These are phyloP conservation scores for Pristionchus exspectatus DNA, from an alignment of 2,888 invertebrate species.

Conservation along the genomic window DNA sequence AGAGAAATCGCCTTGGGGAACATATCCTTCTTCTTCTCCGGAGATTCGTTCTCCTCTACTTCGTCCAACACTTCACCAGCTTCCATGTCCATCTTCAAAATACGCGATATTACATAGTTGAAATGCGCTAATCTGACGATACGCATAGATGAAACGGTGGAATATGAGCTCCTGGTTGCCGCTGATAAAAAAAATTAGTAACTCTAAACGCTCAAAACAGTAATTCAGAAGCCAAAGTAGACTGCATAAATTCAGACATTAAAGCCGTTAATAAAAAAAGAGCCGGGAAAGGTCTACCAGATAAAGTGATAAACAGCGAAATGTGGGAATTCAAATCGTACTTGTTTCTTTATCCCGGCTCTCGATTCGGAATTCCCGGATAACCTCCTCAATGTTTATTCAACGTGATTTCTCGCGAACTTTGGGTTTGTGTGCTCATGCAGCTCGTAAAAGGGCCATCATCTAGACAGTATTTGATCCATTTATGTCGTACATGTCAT, in stretches of 20 bases:
- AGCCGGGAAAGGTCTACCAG: no score
- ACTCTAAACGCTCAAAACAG: not conserved
- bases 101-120: not conserved
- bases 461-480: not conserved
- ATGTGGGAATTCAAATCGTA: not conserved
- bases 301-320: no score
- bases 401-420: constrained; percentile 17
- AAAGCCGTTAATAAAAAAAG: no score
- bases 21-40: constrained; percentile 28
- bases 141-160: not conserved
- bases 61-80: constrained; percentile 46
- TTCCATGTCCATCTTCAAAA: constrained; percentile 30
- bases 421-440: constrained; percentile 6
- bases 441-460: not conserved
- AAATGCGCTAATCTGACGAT: not conserved
- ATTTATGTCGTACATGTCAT: not conserved
- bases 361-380: not conserved
- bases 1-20: constrained; percentile 12
- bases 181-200: not conserved
- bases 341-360: not conserved
- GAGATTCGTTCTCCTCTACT: not conserved
- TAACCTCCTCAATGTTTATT: not conserved
- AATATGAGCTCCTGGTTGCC: not conserved
- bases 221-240: no score
- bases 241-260: no score